These are phyloP conservation scores for Vanessa cardui DNA, from an alignment of 2,888 invertebrate species.

Conservation along the genomic window DNA sequence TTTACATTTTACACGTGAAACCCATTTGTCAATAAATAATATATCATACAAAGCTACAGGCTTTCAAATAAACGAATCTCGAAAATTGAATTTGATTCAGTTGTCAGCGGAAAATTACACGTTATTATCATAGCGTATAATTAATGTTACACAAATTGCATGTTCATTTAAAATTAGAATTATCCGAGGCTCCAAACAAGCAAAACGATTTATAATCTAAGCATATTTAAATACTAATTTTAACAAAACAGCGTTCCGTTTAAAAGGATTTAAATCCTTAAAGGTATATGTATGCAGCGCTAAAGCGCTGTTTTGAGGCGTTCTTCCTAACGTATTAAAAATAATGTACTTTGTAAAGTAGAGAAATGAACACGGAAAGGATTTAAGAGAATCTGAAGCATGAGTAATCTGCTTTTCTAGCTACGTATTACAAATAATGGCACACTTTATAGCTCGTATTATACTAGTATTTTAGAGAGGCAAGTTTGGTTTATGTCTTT, in stretches of 20 bases:
- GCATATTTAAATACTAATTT: conserved; percentile 1
- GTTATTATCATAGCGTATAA: no score
- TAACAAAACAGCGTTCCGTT: neutral
- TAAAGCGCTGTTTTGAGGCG: conserved; percentile 12
- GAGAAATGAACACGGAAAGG: conserved; percentile 19
- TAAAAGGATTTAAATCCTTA: neutral
- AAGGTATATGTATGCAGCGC: neutral
- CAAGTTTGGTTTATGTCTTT: no score
- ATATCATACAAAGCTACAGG: no score
- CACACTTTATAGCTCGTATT: neutral
- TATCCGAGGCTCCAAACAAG: neutral
- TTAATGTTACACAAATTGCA: no score
- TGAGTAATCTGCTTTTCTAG: conserved; percentile 15
- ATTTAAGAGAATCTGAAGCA: conserved; percentile 23
- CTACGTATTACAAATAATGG: conserved; percentile 5
- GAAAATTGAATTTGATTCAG: no score
- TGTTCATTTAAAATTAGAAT: neutral
- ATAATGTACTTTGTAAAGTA: conserved; percentile 18
- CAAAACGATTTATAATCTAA: neutral
- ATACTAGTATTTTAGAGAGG: neutral
- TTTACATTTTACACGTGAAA: no score
- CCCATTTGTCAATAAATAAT: no score
- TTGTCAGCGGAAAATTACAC: no score
- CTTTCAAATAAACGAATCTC: no score
- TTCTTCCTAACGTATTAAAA: conserved; percentile 16